Conservation (phyloP, 2,113 vertebrate species). For the Cariama cristata region DNA sequence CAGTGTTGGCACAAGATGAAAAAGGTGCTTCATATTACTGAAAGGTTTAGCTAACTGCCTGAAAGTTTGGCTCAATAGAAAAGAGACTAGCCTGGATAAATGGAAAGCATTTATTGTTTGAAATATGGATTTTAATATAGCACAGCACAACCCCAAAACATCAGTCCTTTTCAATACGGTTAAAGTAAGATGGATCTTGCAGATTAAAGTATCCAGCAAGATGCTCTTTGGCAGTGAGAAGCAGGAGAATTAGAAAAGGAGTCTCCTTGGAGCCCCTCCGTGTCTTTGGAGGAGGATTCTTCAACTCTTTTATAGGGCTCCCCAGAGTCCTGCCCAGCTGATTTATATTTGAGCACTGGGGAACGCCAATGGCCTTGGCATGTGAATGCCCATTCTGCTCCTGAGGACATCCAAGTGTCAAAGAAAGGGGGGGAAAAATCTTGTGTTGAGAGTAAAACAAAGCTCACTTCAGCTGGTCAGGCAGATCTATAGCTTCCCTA, state of each 20-base stretch:
- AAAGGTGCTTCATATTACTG: constrained; percentile 75
- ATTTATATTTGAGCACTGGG: not conserved
- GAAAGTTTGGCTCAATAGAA: constrained; percentile 68
- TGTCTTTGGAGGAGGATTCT: constrained; percentile 3
- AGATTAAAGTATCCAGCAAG: constrained; percentile 48
- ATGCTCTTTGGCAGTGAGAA: constrained; percentile 44
- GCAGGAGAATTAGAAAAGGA: not conserved
- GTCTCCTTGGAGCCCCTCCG: constrained; percentile 16
- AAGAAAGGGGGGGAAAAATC: not conserved
- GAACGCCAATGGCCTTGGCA: not conserved
- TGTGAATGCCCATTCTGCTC: not conserved
- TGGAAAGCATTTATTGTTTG: constrained; percentile 72
- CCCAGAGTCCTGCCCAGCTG: not conserved
- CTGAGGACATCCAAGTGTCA: not conserved
- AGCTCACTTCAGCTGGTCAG: not conserved
- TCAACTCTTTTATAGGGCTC: not conserved
- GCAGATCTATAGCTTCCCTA: not conserved
- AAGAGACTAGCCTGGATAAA: constrained; percentile 67
- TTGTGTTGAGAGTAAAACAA: not conserved
- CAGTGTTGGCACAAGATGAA: constrained; percentile 77
- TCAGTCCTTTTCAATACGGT: constrained; percentile 51
- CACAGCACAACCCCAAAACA: constrained; percentile 58
- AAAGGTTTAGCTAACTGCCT: constrained; percentile 75
- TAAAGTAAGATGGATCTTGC: constrained; percentile 55
- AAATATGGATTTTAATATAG: constrained; percentile 74